Base-by-base conservation (phyloP, 2,797 vertebrate genomes). In the Galago senegalensis region DNA sequence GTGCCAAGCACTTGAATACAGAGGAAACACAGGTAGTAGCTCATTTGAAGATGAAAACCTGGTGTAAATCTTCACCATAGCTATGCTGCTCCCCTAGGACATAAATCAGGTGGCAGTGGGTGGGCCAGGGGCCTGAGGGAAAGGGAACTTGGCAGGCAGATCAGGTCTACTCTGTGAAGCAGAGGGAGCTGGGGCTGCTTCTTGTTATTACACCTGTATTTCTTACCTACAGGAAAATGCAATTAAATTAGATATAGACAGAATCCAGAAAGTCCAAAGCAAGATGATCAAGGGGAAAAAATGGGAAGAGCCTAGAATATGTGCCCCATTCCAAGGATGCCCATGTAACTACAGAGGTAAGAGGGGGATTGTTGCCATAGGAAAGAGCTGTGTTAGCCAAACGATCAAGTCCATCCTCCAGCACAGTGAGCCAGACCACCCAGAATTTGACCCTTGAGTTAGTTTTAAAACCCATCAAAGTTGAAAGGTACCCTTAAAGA, bases 21-120 rank as follows among this genome's bases (percentile, higher is more conserved):
- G 83, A 79, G 85, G 81, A 27, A 95, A 94, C 77, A 96, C 61
- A 40, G 60, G n/a, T 34, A 84, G n/a, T 97, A 88, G 83, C 77
- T 96, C 93, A 97, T 91, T 81, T 77, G 96, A 94, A 95, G 81
- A 97, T 95, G 82, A 97, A 95, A 97, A 79, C 73, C 46, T 27
- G 16, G 58, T 53, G 12, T 92, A 89, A 97, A 93, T 96, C 89
- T 96, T 96, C 43, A 69, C 56, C 40, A n/a, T 29, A 75, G 67
- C 49, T 77, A 29, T 18, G 49, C 81, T 82, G 40, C 16, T 84
- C 37, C 53, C 65, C 46, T 70, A 23, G 85, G 60, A 80, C 56
- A 73, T 96, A 95, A 95, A 97, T 96, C 94, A 88, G 29, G 73
- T 86, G 46, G 49, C 11, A 1, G 73, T 91, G 89, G 84, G 85